phyloP scores from a whole-genome alignment of 2,888 invertebrate genomes.

The Deroplatys truncata region DNA sequence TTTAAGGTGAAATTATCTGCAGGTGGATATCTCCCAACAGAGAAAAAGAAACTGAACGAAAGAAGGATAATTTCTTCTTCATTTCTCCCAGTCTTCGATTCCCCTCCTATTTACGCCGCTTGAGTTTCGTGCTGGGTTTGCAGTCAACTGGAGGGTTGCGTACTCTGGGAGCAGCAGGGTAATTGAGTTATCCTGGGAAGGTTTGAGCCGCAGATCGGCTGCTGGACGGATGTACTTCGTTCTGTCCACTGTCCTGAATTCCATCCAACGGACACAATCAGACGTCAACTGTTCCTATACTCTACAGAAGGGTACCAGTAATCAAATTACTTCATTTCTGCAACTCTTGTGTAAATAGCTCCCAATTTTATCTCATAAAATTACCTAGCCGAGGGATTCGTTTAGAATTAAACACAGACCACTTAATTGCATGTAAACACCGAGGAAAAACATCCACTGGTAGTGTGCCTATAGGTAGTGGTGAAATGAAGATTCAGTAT shows the following conservation, averaged over 20 bases:
- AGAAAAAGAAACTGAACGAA: background rate
- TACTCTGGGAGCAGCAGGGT: background rate
- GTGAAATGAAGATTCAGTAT: too few relatives aligned
- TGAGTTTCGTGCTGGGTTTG: background rate
- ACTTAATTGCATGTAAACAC: background rate
- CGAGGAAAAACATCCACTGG: too few relatives aligned
- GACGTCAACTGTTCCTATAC: background rate
- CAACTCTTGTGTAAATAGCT: background rate
- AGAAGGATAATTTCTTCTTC: background rate
- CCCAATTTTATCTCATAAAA: background rate
- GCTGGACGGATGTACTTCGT: background rate
- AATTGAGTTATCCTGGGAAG: background rate
- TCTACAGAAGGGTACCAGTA: background rate
- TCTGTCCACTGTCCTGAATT: background rate
- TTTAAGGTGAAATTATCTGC: background rate
- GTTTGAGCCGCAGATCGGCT: background rate
- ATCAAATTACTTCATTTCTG: background rate
- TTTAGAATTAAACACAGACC: background rate
- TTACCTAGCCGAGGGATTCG: background rate
- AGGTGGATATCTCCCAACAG: background rate
- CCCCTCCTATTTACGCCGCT: background rate
- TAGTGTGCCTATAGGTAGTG: too few relatives aligned
- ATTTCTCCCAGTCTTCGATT: background rate
- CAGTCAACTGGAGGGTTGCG: background rate
- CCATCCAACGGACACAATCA: background rate